A percentile compares a stretch with the other conserved stretches of the same genome.
Conservation (phyloP, 2,797 vertebrate species). For the Allobates femoralis region DNA sequence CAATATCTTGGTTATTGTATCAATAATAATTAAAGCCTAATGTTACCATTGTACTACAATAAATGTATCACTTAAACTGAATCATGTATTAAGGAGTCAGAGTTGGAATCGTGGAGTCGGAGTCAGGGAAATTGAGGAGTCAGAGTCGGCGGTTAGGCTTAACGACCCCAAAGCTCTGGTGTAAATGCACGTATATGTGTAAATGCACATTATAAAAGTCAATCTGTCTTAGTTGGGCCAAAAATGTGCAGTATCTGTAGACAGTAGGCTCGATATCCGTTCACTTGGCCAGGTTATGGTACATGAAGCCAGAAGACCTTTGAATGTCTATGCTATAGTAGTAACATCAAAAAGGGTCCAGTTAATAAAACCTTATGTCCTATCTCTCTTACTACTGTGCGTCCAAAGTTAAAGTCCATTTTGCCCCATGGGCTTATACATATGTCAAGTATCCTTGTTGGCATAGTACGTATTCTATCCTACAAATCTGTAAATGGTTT, state of each 20-base stretch:
- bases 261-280: not conserved
- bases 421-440: not conserved
- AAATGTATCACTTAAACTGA: too few relatives aligned
- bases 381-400: not conserved
- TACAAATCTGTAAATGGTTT: not conserved
- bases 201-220: not conserved
- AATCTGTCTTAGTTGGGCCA: not conserved
- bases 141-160: too few relatives aligned
- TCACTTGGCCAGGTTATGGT: not conserved
- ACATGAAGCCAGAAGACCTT: not conserved
- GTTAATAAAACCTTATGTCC: too few relatives aligned
- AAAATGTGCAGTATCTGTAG: not conserved
- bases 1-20: too few relatives aligned
- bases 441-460: not conserved
- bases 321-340: not conserved
- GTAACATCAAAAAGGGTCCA: not conserved
- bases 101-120: too few relatives aligned
- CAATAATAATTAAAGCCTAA: too few relatives aligned
- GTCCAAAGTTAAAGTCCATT: not conserved
- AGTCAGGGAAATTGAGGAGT: too few relatives aligned
- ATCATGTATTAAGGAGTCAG: too few relatives aligned
- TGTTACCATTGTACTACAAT: too few relatives aligned
- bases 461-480: not conserved
- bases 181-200: too few relatives aligned
- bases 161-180: too few relatives aligned